phyloP scores from a whole-genome alignment of 1,140 invertebrate species.

The Bombus waltoni region DNA sequence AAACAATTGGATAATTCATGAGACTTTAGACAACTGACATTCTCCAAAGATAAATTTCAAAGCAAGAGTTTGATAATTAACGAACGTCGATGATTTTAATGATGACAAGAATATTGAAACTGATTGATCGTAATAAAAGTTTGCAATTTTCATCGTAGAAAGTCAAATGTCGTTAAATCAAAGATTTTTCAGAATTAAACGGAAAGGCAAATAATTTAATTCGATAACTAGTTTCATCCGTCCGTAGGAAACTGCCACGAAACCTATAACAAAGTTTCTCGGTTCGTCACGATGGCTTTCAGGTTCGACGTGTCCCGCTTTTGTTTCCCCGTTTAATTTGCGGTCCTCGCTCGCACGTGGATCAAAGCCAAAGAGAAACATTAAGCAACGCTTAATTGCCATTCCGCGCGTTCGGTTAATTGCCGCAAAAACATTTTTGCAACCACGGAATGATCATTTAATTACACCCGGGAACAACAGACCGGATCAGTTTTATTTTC shows the following conservation, averaged over 20 bases:
- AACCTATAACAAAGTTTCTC: background rate
- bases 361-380: conserved; percentile 7
- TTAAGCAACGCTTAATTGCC: conserved; percentile 37
- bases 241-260: background rate
- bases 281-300: background rate
- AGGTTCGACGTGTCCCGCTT: background rate
- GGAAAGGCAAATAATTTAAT: background rate
- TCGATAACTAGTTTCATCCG: background rate
- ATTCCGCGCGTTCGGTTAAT: conserved; percentile 29
- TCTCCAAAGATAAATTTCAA: background rate
- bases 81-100: background rate
- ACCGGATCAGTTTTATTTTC: background rate
- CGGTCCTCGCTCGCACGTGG: background rate
- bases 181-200: background rate
- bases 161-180: too few relatives aligned
- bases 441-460: conserved; percentile 39
- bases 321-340: conserved; percentile 28
- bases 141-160: too few relatives aligned
- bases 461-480: conserved; percentile 16
- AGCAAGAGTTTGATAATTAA: background rate
- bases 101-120: fast-evolving
- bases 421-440: conserved; percentile 30
- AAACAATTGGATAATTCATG: background rate
- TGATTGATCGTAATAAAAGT: too few relatives aligned
- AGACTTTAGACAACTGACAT: too few relatives aligned